A percentile compares a stretch with the other conserved stretches of the same genome.
These are phyloP conservation scores for Canis aureus DNA, from an alignment of 2,113 vertebrate genomes.

Conservation along the genomic window DNA sequence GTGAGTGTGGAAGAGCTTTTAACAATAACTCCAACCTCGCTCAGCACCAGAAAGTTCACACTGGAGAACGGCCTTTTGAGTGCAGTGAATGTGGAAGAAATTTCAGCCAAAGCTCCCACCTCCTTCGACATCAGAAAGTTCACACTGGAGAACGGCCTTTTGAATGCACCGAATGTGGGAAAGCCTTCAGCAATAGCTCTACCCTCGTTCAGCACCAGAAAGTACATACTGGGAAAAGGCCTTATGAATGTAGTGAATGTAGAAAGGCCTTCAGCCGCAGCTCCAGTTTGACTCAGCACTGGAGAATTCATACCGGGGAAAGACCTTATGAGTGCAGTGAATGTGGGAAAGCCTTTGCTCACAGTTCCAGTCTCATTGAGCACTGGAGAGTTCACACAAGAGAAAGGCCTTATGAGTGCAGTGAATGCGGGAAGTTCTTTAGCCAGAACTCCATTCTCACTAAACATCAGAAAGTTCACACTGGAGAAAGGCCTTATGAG, in stretches of 20 bases:
- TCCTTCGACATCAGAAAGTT: constrained; percentile 62
- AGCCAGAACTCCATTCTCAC: constrained; percentile 52
- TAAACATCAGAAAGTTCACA: constrained; percentile 56
- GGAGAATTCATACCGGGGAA: constrained; percentile 56
- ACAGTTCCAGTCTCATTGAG: constrained; percentile 50
- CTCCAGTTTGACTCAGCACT: constrained; percentile 42
- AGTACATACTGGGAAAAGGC: constrained; percentile 14
- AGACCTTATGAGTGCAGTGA: constrained; percentile 40
- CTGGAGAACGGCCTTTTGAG: neutral
- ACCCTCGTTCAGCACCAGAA: constrained; percentile 55
- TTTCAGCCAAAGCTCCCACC: constrained; percentile 53
- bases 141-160: constrained; percentile 43
- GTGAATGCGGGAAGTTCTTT: constrained; percentile 56
- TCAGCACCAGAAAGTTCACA: constrained; percentile 57
- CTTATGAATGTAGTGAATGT: constrained; percentile 46
- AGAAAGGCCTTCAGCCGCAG: constrained; percentile 34
- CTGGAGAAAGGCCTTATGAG: constrained; percentile 55
- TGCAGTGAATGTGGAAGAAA: constrained; percentile 52
- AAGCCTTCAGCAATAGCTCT: neutral
- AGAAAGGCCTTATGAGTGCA: constrained; percentile 48
- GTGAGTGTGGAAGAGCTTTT: constrained; percentile 47
- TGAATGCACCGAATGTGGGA: constrained; percentile 35
- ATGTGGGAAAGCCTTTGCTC: constrained; percentile 57
- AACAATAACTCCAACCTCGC: constrained; percentile 32
- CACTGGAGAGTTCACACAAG: constrained; percentile 51